These are phyloP conservation scores for Sebastes schlegelii DNA, from an alignment of 2,113 vertebrate species.

Conservation along the genomic window DNA sequence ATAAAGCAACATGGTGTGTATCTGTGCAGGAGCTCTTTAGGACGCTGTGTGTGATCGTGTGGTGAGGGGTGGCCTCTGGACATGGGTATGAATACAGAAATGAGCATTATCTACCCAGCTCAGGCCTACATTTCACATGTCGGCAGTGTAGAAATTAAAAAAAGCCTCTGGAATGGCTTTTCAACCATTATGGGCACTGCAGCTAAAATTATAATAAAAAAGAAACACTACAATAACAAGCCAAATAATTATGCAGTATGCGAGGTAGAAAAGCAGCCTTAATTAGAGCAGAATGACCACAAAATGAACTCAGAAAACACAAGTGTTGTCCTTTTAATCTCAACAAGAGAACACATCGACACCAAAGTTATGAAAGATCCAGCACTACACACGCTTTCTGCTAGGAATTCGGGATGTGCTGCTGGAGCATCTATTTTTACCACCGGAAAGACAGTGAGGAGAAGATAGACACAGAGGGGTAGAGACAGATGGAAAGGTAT, in stretches of 20 bases:
- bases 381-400: not conserved
- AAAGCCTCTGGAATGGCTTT: slow-evolving; percentile 11
- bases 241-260: not conserved
- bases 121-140: slow-evolving; percentile 18
- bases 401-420: slow-evolving; percentile 17
- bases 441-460: not conserved
- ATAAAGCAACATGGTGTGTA: not conserved
- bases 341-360: not conserved
- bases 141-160: not conserved
- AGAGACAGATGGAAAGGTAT: not conserved
- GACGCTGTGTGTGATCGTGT: slow-evolving; percentile 1
- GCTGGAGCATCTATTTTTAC: slow-evolving; percentile 31
- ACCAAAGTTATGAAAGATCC: not conserved
- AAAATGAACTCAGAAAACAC: slow-evolving; percentile 1
- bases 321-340: slow-evolving; percentile 10
- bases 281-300: slow-evolving; percentile 17
- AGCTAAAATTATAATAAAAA: not conserved
- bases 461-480: slow-evolving; percentile 6
- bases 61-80: slow-evolving; percentile 11
- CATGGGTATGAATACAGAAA: slow-evolving; percentile 5
- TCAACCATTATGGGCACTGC: not conserved
- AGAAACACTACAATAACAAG: slow-evolving; percentile 1
- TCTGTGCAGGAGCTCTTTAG: not conserved
- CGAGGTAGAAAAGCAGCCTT: slow-evolving; percentile 1
- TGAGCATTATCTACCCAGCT: slow-evolving; percentile 24